Percentiles rank a stretch among this genome's conserved stretches.
phyloP scores from a whole-genome alignment of 37 sponge, comb jelly and placozoan species.

The Hexactinellida sp. region DNA sequence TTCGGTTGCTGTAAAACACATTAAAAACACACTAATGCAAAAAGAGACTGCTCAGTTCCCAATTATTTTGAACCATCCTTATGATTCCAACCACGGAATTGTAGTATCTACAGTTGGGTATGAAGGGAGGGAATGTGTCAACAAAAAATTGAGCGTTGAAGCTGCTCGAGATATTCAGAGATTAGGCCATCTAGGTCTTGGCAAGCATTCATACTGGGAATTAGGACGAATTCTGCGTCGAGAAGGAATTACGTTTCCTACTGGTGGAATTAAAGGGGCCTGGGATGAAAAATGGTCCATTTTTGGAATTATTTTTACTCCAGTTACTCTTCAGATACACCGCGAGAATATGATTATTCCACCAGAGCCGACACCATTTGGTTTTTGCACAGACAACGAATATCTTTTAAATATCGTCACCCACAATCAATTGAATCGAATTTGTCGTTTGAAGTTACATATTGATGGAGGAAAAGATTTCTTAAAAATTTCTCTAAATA shows the following conservation, averaged over 20 bases:
- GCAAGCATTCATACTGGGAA: slow-evolving; percentile 13
- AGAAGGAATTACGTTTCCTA: slow-evolving; percentile 13
- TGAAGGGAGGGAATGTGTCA: not conserved
- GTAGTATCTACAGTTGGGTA: slow-evolving; percentile 12
- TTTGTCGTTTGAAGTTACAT: not conserved
- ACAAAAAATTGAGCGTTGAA: not conserved
- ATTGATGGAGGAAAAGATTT: slow-evolving; percentile 14
- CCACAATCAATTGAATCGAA: not conserved
- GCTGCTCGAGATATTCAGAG: slow-evolving; percentile 14
- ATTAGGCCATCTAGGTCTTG: slow-evolving; percentile 13
- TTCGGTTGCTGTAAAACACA: not conserved
- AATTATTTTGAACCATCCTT: slow-evolving; percentile 6
- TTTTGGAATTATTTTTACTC: not conserved
- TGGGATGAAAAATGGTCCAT: slow-evolving; percentile 2
- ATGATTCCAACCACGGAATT: not conserved
- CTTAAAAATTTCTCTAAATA: slow-evolving; percentile 1
- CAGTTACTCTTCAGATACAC: not conserved
- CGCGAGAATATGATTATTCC: not conserved
- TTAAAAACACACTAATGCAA: slow-evolving; percentile 6
- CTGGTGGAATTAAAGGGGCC: slow-evolving; percentile 12
- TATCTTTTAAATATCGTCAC: slow-evolving; percentile 2
- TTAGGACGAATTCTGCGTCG: not conserved
- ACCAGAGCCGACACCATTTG: slow-evolving; percentile 16
- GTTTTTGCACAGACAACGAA: not conserved
- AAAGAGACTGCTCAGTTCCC: not conserved